These are phyloP conservation scores for Stigmatopora argus DNA, from an alignment of 2,113 vertebrate genomes.

Conservation along the genomic window DNA sequence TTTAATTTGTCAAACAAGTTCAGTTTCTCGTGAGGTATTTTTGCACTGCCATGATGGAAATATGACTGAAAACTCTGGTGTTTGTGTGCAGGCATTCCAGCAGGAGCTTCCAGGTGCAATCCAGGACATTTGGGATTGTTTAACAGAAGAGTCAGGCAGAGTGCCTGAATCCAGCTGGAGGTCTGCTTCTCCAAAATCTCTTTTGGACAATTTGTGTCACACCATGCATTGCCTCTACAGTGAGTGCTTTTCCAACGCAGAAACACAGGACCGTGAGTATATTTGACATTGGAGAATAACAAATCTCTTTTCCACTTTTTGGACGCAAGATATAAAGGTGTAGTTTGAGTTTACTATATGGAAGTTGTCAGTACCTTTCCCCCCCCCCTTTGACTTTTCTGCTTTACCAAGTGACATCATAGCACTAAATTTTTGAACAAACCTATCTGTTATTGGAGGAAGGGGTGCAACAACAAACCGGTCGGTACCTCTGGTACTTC, in stretches of 20 bases:
- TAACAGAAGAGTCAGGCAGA: constrained; percentile 50
- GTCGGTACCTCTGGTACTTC: too few relatives aligned
- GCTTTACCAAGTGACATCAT: background rate
- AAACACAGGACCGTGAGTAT: constrained; percentile 61
- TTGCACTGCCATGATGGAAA: background rate
- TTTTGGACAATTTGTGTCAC: constrained; percentile 70
- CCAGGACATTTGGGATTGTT: constrained; percentile 50
- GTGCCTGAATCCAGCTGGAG: constrained; percentile 51
- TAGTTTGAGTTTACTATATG: background rate
- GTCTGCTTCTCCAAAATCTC: constrained; percentile 62
- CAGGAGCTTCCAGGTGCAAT: constrained; percentile 54
- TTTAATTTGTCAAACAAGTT: background rate
- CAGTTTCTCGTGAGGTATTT: background rate
- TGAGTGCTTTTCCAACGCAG: constrained; percentile 54
- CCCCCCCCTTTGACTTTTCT: background rate
- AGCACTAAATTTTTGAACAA: background rate
- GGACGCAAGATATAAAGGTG: background rate
- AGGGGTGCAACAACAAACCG: too few relatives aligned
- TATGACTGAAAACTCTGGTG: background rate
- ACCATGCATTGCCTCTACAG: constrained; percentile 71
- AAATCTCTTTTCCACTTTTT: background rate
- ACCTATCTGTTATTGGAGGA: background rate
- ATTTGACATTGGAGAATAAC: background rate
- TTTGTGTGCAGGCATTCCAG: constrained; percentile 48
- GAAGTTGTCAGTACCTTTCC: background rate